Evolutionary conservation across 2,888 invertebrate species (phyloP).

Genomic region (Nephrotoma guestfalica): DNA sequence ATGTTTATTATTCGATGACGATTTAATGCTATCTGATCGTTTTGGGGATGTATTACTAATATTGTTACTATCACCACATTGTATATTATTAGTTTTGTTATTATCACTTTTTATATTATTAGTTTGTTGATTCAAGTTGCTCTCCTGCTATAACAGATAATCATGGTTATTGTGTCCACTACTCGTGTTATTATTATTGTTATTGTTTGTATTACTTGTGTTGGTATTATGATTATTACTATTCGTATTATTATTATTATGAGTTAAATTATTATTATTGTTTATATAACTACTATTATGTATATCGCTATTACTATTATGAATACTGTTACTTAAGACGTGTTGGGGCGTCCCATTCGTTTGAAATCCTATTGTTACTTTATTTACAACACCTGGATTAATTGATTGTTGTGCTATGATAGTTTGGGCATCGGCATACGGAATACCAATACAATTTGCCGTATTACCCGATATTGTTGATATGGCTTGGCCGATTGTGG

Average conservation of each 20-base stretch:
- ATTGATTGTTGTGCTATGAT: background rate
- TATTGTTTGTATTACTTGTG: background rate
- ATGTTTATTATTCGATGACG: slow-evolving; percentile 5
- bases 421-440: slow-evolving; percentile 26
- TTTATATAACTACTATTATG: background rate
- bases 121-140: background rate
- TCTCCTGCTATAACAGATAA: background rate
- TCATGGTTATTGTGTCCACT: background rate
- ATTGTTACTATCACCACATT: slow-evolving; percentile 3
- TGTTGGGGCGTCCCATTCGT: background rate
- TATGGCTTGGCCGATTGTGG: background rate
- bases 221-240: background rate
- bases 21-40: slow-evolving; percentile 9
- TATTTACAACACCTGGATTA: background rate
- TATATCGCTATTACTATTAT: background rate
- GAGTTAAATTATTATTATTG: background rate
- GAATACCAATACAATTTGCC: slow-evolving; percentile 23
- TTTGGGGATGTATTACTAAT: background rate
- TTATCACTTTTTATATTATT: background rate
- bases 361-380: background rate
- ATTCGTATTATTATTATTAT: background rate
- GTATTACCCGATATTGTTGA: slow-evolving; percentile 6
- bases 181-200: background rate
- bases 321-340: background rate
- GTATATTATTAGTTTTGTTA: background rate